Evolutionary conservation across 2,113 vertebrate species (phyloP).

Genomic region (Sorex araneus): DNA sequence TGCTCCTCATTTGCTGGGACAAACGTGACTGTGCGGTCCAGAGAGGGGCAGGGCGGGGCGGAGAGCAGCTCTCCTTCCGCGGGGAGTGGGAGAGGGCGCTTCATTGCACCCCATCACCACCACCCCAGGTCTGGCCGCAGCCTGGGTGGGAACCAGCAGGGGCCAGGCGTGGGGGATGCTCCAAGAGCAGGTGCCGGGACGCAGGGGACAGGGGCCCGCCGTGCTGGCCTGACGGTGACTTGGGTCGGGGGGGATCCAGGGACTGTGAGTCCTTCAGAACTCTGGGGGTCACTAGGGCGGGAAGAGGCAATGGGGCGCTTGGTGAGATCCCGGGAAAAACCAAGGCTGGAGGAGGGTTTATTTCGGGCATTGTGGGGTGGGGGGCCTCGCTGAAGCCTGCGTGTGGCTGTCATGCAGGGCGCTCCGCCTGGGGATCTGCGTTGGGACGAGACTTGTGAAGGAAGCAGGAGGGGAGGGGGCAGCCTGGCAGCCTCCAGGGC

Average conservation of each 20-base stretch:
- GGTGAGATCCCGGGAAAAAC: background rate
- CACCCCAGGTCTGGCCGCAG: no score
- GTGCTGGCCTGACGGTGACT: background rate
- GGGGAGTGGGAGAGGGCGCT: background rate
- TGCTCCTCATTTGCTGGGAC: slow-evolving; percentile 19
- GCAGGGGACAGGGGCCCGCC: background rate
- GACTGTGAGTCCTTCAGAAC: background rate
- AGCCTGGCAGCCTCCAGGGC: background rate
- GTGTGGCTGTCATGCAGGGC: background rate
- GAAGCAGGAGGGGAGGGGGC: background rate
- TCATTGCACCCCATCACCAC: no score
- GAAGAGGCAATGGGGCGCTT: background rate
- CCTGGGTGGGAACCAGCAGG: background rate
- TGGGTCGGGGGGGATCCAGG: background rate
- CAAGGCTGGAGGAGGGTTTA: background rate
- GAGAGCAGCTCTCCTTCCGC: background rate
- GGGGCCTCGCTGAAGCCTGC: background rate
- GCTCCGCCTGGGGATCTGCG: background rate
- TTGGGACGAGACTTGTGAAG: background rate
- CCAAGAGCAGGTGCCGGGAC: background rate
- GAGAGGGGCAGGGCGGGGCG: no score
- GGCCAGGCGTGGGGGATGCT: background rate
- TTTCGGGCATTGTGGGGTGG: background rate
- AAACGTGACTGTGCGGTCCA: background rate
- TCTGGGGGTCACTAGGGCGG: background rate